Evolutionary conservation across 2,797 vertebrate species (phyloP).

Genomic region (Spea hammondii): DNA sequence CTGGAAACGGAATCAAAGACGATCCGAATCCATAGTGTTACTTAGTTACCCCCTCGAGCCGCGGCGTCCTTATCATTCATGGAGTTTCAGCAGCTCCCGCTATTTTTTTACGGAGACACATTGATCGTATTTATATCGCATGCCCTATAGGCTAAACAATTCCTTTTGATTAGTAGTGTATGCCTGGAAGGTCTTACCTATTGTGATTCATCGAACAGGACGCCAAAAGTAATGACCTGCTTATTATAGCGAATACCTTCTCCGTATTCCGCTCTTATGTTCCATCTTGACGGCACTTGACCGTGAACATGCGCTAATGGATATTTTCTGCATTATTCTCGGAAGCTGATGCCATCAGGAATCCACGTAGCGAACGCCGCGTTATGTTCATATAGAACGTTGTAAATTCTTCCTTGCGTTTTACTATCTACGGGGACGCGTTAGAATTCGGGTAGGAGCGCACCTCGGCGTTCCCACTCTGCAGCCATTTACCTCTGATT

Average conservation of each 20-base stretch:
- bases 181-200: slow-evolving; percentile 36
- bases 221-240: slow-evolving; percentile 36
- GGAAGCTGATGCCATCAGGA: too few species aligned
- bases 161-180: slow-evolving; percentile 42
- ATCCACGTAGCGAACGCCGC: too few species aligned
- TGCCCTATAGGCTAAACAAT: slow-evolving; percentile 43
- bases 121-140: slow-evolving; percentile 36
- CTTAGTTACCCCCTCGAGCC: slow-evolving; percentile 17
- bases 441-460: background rate
- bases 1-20: too few species aligned
- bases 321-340: slow-evolving; percentile 9
- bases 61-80: slow-evolving; percentile 41
- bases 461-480: background rate
- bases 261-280: slow-evolving; percentile 9
- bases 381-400: too few species aligned
- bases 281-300: slow-evolving; percentile 13
- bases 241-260: slow-evolving; percentile 32
- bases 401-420: too few species aligned
- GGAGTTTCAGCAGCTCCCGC: slow-evolving; percentile 5
- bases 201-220: slow-evolving; percentile 35
- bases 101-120: slow-evolving; percentile 40
- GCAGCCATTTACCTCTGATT: background rate
- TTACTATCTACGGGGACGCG: background rate
- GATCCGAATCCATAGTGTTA: background rate
- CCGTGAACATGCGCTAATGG: slow-evolving; percentile 11